Conservation (phyloP, 2,888 invertebrate species). For the Agrilus mali region DNA sequence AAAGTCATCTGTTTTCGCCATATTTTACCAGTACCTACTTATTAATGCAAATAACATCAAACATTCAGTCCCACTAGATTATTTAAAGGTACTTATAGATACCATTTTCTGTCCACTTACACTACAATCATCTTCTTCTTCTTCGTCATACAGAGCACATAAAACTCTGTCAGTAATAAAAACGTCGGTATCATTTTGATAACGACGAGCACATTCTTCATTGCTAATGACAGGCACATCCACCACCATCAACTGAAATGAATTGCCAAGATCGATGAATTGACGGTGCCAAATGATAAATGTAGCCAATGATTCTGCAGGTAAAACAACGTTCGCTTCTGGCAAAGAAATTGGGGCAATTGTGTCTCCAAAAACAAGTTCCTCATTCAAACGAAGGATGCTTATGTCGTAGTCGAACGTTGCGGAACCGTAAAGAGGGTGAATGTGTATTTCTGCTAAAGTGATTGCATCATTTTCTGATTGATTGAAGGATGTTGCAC, state of each 20-base stretch:
- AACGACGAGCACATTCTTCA: slow-evolving; percentile 47
- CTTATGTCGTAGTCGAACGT: slow-evolving; percentile 3
- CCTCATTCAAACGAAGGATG: background rate
- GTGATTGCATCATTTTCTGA: background rate
- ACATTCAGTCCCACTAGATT: no score
- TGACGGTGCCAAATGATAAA: slow-evolving; percentile 4
- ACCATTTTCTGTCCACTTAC: slow-evolving; percentile 19
- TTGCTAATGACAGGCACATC: slow-evolving; percentile 53
- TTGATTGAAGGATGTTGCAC: background rate
- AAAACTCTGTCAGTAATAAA: slow-evolving; percentile 60
- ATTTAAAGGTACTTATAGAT: no score
- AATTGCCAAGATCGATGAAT: background rate
- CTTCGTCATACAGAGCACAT: slow-evolving; percentile 58
- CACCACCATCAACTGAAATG: slow-evolving; percentile 57
- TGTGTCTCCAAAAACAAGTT: background rate
- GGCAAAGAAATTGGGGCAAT: slow-evolving; percentile 1
- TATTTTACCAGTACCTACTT: no score
- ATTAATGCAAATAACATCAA: no score
- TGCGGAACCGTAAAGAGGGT: background rate
- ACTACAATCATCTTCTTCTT: slow-evolving; percentile 63
- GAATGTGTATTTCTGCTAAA: background rate
- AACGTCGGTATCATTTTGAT: slow-evolving; percentile 42
- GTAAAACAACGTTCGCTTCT: background rate
- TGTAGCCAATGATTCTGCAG: background rate
- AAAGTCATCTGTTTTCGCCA: no score